phyloP scores from a whole-genome alignment of 30 jellyfish, hydroid and myxozoan species.

The Hydra vulgaris region DNA sequence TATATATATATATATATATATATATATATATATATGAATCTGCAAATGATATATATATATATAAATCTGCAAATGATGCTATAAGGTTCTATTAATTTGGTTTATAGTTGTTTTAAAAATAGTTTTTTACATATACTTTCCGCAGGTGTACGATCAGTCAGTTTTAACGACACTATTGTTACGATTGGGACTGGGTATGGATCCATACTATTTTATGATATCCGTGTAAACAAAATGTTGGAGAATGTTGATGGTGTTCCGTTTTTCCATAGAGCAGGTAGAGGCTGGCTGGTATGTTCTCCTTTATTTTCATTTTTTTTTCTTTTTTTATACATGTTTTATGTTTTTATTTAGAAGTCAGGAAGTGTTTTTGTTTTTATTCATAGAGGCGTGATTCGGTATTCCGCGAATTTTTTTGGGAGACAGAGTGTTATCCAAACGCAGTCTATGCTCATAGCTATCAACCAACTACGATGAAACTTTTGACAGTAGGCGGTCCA shows the following conservation, averaged over 20 bases:
- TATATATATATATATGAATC: too few species aligned
- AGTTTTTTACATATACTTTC: neutral
- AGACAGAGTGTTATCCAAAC: slow-evolving; percentile 56
- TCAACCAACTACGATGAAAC: slow-evolving; percentile 60
- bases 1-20: too few species aligned
- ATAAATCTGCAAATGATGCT: too few species aligned
- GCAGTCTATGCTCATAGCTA: slow-evolving; percentile 94
- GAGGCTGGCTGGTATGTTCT: slow-evolving; percentile 90
- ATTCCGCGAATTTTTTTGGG: slow-evolving; percentile 79
- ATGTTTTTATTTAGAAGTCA: too few species aligned
- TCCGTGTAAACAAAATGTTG: slow-evolving; percentile 57
- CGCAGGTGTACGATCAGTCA: slow-evolving; percentile 88
- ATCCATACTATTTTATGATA: slow-evolving; percentile 73
- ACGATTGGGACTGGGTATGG: slow-evolving; percentile 95
- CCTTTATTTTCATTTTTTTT: neutral
- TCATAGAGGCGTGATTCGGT: slow-evolving; percentile 71
- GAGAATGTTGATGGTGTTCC: slow-evolving; percentile 44
- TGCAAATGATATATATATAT: too few species aligned
- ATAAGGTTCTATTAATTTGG: too few species aligned
- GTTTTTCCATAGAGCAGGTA: slow-evolving; percentile 59
- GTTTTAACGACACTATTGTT: slow-evolving; percentile 64
- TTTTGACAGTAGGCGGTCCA: slow-evolving; percentile 96
- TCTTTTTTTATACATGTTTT: neutral
- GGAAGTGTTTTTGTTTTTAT: too few species aligned
- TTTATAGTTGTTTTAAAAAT: too few species aligned